Evolutionary conservation across 2,888 invertebrate genomes (phyloP), one percentile per base, ranked within the genome.

Genomic region (Drosophila leonis): DNA sequence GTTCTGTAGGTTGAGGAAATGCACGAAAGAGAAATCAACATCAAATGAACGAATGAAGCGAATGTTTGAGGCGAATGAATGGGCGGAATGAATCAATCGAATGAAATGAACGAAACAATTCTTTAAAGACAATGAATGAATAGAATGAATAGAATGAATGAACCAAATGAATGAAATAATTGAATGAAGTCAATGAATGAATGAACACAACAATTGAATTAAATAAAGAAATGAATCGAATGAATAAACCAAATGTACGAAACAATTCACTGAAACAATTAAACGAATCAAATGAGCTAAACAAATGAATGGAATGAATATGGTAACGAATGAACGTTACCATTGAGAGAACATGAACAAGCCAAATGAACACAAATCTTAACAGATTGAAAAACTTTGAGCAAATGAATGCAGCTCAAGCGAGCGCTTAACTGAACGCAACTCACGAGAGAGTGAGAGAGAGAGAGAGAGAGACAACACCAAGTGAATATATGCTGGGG

Each of bases 11-110:
- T 3, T 0, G 37, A 49, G 67, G 61, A 20, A 46, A 70, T 67
- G 61, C 56, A 41, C 20, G 52, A 60, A 24, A 49, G 29, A 55
- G 62, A 64, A 20, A 63, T 7, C 44, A 55, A 42, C 39, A 76
- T 56, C 70, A 68, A 65, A 63, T 69, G 66, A 72, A 57, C 41
- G 65, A 75, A 33, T n/a, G 39, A 39, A 39, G 1, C 18, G 8
- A 37, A n/a, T 27, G 15, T 13, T 13, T 15, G 13, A 6, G 13
- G 18, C 10, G 7, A 49, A 13, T 18, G 31, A 20, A 42, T 42
- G 67, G 72, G n/a, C 1, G 46, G 59, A 70, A 59, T 49, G 49
- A 49, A 44, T 27, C 1, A 42, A 42, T 9, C n/a, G 10, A 52
- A n/a, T 39, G 18, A 24, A 29, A 8, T 15, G 29, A 24, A 24